phyloP scores from a whole-genome alignment of 2,888 invertebrate species.

The Diaperis boleti region DNA sequence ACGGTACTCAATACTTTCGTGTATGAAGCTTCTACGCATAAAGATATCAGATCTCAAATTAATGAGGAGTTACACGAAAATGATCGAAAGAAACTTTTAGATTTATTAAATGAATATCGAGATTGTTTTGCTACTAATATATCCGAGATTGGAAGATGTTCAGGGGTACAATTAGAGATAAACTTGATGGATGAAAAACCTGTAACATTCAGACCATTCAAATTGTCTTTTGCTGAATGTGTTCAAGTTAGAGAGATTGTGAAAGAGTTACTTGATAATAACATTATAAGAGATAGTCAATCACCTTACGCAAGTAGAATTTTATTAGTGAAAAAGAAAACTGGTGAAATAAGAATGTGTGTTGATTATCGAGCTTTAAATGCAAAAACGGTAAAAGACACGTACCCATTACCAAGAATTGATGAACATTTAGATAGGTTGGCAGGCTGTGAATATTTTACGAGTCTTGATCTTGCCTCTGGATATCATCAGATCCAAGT shows the following conservation, averaged over 20 bases:
- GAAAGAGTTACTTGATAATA: slow-evolving; percentile 44
- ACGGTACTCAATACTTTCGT: too few relatives aligned
- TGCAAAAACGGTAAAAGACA: slow-evolving; percentile 53
- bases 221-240: slow-evolving; percentile 42
- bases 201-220: slow-evolving; percentile 42
- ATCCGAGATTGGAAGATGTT: slow-evolving; percentile 26
- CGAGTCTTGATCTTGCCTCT: neutral
- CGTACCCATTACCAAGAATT: slow-evolving; percentile 56
- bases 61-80: neutral
- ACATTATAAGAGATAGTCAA: slow-evolving; percentile 50
- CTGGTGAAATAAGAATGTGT: slow-evolving; percentile 49
- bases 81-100: neutral
- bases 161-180: slow-evolving; percentile 30
- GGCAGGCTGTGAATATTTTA: neutral
- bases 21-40: too few relatives aligned
- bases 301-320: slow-evolving; percentile 52
- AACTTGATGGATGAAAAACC: slow-evolving; percentile 38
- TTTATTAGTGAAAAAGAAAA: too few relatives aligned
- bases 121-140: slow-evolving; percentile 35
- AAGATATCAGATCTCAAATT: neutral
- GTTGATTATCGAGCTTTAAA: slow-evolving; percentile 58
- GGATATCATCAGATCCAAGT: neutral
- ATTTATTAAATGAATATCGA: slow-evolving; percentile 37
- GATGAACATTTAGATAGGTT: slow-evolving; percentile 54
- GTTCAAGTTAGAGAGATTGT: slow-evolving; percentile 45